These are phyloP conservation scores for Cheumatopsyche charites DNA, from an alignment of 1,140 invertebrate species.

Conservation along the genomic window DNA sequence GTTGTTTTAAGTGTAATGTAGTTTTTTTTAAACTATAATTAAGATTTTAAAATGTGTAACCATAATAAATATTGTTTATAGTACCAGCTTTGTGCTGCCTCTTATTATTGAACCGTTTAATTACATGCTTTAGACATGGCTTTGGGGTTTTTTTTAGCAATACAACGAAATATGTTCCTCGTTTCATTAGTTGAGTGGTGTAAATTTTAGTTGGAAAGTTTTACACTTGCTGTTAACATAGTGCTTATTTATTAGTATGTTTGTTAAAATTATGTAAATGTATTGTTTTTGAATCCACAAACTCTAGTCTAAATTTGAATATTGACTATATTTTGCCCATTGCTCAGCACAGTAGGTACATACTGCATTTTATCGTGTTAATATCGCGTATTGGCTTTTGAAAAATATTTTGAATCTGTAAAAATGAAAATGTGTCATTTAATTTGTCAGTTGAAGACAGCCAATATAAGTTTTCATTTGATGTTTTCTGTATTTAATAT, in stretches of 20 bases:
- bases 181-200: not conserved
- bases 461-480: not conserved
- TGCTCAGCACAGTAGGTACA: too few relatives aligned
- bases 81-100: conserved; percentile 37
- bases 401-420: too few relatives aligned
- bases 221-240: not conserved
- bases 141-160: conserved; percentile 9
- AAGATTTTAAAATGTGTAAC: too few relatives aligned
- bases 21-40: not conserved
- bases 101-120: not conserved
- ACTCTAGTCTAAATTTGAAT: too few relatives aligned
- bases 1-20: not conserved
- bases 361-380: too few relatives aligned
- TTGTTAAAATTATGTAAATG: not conserved
- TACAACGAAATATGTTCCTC: conserved; percentile 38
- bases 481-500: not conserved
- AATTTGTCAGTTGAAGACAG: too few relatives aligned
- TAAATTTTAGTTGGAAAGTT: conserved; percentile 6
- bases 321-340: too few relatives aligned
- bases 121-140: conserved; percentile 23
- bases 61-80: conserved; percentile 14
- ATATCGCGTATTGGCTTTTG: too few relatives aligned
- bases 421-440: too few relatives aligned
- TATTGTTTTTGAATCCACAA: not conserved
- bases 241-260: not conserved